Evolutionary conservation across 2,888 invertebrate genomes (phyloP), one percentile per base, ranked within the genome.

Genomic region (Eumacrocentrus americanus): DNA sequence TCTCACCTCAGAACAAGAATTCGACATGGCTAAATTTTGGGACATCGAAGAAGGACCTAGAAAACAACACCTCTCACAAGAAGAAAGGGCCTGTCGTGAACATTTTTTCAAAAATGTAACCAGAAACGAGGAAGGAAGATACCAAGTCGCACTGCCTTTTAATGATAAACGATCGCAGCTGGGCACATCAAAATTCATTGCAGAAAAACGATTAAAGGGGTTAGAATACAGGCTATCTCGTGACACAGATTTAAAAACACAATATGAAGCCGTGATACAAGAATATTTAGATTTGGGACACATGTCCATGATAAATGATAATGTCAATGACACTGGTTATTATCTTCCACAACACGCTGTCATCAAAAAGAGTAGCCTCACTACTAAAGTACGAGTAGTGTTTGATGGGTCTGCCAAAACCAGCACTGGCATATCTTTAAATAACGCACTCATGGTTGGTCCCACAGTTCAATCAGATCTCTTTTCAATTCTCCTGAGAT

Each of bases 391-490:
- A 2, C 53, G 68, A 16, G 63, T 66, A 6, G 67, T 67, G 16
- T 69, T 68, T 55, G 63, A 69, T 40, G 68, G 63, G 14, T 67
- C 68, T 18, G 62, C 65, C 2, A 64, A 65, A 51, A 52, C 60
- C 6, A 14, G 12, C 7, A 48, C 55, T 0, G 64, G 64, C 0
- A 2, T 57, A 0, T 73, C 74, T 2, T 57, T 74, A 0, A 76
- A 76, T 50, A 67, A 72, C 0, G 20, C 51, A 0, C 59, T 74
- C 35, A 51, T 66, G 42, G 60, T 66, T 12, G 75, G 74, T 1
- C 72, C 74, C 0, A 61, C 58, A 0, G 50, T 73, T 1, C 72
- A 74, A 47, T 61, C 66, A 6, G 67, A 71, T 20, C 51, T 77
- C 1, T 53, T 69, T n/a, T 16, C 61, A 0, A 46, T 72, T 0